Evolutionary conservation across 2,888 invertebrate species (phyloP).

Genomic region (Stenurella melanura): DNA sequence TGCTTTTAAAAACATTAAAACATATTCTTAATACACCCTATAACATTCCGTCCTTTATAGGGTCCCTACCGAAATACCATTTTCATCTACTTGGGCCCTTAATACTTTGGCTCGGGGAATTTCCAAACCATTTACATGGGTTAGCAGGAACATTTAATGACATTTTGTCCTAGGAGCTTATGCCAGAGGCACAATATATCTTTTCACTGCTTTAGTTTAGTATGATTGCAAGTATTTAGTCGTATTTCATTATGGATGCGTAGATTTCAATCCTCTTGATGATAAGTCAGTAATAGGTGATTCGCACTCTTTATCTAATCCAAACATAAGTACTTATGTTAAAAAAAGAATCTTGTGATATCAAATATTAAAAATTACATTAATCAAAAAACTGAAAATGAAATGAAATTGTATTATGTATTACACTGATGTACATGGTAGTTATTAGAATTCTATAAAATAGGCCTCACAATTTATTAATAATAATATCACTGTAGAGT

Average conservation of each 20-base stretch:
- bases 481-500: no score
- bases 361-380: no score
- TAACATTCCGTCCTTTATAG: constrained; percentile 15
- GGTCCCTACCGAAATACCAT: constrained; percentile 4
- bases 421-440: no score
- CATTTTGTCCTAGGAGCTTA: constrained; percentile 24
- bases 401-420: no score
- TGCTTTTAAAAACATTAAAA: constrained; percentile 35
- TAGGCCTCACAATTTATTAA: no score
- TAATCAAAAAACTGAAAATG: no score
- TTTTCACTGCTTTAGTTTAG: neutral
- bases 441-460: no score
- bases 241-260: neutral
- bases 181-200: constrained; percentile 18
- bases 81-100: constrained; percentile 13
- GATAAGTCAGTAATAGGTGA: neutral
- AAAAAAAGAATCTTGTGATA: no score
- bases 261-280: neutral
- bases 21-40: constrained; percentile 17
- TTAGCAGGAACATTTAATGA: constrained; percentile 31
- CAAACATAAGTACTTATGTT: no score
- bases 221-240: constrained; percentile 2
- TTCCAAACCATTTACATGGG: constrained; percentile 37
- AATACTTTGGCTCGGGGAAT: constrained; percentile 19
- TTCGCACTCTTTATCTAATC: no score